Percentiles rank a stretch among this genome's conserved stretches.
phyloP scores from a whole-genome alignment of 2,797 vertebrate genomes.

The Sebastes baramenuke region DNA sequence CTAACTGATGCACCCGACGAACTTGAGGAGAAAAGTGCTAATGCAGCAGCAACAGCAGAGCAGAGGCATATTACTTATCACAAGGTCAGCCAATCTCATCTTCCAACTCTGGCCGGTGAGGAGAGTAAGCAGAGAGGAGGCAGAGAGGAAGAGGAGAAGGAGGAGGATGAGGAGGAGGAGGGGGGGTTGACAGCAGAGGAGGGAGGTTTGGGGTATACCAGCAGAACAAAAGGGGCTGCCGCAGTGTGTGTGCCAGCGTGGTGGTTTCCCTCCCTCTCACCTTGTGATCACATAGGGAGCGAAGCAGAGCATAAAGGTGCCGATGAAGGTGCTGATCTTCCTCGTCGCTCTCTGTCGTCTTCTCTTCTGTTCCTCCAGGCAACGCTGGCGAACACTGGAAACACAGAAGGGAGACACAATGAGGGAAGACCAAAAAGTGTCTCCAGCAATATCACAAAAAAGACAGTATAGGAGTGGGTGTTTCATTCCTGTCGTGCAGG shows the following conservation, averaged over 20 bases:
- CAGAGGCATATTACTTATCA: conserved; percentile 78
- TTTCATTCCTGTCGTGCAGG: neutral
- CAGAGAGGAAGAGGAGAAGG: neutral
- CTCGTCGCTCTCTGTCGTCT: conserved; percentile 91
- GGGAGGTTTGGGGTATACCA: conserved; percentile 28
- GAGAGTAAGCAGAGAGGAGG: conserved; percentile 38
- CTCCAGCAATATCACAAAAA: neutral
- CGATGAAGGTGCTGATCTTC: conserved; percentile 98
- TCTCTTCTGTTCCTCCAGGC: conserved; percentile 93
- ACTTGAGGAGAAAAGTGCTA: conserved; percentile 69
- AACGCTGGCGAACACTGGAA: conserved; percentile 91
- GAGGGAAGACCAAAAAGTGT: neutral
- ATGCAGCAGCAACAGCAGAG: conserved; percentile 69
- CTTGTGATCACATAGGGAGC: conserved; percentile 96
- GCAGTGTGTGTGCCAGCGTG: conserved; percentile 28
- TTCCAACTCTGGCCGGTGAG: conserved; percentile 48
- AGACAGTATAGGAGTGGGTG: neutral
- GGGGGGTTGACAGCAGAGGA: neutral
- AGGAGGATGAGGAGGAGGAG: neutral
- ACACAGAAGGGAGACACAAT: neutral
- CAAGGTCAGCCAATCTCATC: conserved; percentile 80
- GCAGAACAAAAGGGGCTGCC: conserved; percentile 30
- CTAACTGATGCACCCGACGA: conserved; percentile 53
- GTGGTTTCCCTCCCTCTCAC: conserved; percentile 66
- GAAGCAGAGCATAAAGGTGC: conserved; percentile 95